These are phyloP conservation scores for Acanthoscelides obtectus DNA, from an alignment of 2,888 invertebrate species.

Conservation along the genomic window DNA sequence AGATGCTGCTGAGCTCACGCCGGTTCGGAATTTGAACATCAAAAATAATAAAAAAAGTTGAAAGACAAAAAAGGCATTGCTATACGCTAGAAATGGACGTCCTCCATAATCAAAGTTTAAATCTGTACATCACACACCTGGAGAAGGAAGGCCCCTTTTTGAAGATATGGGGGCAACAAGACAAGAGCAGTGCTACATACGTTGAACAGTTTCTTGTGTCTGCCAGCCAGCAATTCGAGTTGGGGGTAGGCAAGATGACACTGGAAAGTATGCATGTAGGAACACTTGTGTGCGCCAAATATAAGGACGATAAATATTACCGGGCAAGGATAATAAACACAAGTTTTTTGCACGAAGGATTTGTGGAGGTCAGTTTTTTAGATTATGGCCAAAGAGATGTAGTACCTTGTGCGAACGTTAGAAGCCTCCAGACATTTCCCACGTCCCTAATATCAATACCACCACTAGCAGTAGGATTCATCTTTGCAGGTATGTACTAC, in stretches of 20 bases:
- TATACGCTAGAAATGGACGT: not conserved
- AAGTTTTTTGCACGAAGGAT: constrained; percentile 48
- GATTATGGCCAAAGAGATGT: constrained; percentile 64
- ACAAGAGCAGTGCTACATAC: constrained; percentile 53
- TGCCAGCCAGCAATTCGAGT: constrained; percentile 49
- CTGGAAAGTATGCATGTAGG: constrained; percentile 46
- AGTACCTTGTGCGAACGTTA: constrained; percentile 56
- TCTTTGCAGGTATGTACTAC: constrained; percentile 44
- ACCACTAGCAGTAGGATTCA: constrained; percentile 58
- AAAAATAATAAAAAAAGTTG: not conserved
- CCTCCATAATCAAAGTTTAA: constrained; percentile 11
- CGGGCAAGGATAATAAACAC: constrained; percentile 57
- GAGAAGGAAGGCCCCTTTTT: constrained; percentile 66
- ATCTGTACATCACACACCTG: constrained; percentile 57
- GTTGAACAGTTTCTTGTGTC: constrained; percentile 53
- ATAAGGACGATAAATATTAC: constrained; percentile 62
- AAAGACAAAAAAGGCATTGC: not conserved
- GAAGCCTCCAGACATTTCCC: constrained; percentile 55
- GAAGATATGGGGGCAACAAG: constrained; percentile 68
- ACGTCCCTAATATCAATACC: constrained; percentile 46
- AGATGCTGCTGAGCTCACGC: not conserved
- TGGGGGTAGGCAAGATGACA: constrained; percentile 41
- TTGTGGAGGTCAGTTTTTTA: constrained; percentile 62
- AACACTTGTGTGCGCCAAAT: constrained; percentile 57
- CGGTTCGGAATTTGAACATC: not conserved